Percentiles rank a stretch among this genome's conserved stretches.
These are phyloP conservation scores for Eumerus sabulonum DNA, from an alignment of 2,888 invertebrate genomes.

Conservation along the genomic window DNA sequence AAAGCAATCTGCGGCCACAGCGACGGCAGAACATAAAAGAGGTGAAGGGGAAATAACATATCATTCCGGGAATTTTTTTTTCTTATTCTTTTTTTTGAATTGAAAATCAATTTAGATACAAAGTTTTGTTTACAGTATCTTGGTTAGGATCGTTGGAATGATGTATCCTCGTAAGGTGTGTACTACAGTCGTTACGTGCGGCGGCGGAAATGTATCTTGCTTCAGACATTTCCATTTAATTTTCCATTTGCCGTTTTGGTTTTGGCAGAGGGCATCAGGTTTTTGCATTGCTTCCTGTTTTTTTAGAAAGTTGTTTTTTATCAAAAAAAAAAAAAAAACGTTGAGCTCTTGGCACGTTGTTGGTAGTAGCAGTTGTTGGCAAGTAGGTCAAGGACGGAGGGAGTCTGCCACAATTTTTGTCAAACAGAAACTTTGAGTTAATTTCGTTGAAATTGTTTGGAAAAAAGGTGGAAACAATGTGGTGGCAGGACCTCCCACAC, in stretches of 20 bases:
- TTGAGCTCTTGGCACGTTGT: too few species aligned
- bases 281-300: constrained; percentile 4
- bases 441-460: constrained; percentile 31
- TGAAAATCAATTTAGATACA: constrained; percentile 36
- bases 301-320: too few species aligned
- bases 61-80: constrained; percentile 15
- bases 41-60: constrained; percentile 19
- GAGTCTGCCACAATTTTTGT: background rate
- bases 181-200: constrained; percentile 8
- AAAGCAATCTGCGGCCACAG: too few species aligned
- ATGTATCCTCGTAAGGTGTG: too few species aligned
- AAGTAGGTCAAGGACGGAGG: too few species aligned
- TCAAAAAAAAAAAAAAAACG: too few species aligned
- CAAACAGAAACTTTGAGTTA: constrained; percentile 2
- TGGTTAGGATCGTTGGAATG: too few species aligned
- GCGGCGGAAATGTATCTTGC: constrained; percentile 30
- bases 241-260: constrained; percentile 19
- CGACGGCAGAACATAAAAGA: background rate
- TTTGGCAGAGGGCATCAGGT: constrained; percentile 2
- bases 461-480: background rate
- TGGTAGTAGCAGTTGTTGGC: too few species aligned
- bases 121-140: constrained; percentile 11
- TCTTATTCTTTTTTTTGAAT: constrained; percentile 9
- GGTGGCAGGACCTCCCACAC: background rate
- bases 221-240: constrained; percentile 41